Conservation (phyloP, 2,888 invertebrate species). For the Protula sp. region DNA sequence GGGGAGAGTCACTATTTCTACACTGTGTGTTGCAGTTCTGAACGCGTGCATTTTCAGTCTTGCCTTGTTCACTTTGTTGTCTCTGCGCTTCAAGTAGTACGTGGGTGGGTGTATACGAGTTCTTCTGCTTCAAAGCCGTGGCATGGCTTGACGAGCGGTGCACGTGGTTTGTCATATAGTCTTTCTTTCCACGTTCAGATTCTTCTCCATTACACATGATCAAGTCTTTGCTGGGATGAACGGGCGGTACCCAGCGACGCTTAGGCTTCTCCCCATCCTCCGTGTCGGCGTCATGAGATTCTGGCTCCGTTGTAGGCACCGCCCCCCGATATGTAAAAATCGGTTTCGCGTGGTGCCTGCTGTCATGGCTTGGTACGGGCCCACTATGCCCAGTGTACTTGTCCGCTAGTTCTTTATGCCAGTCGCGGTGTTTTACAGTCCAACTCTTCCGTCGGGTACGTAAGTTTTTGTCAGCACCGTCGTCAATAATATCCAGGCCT, state of each 20-base stretch:
- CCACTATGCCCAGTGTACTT: conserved; percentile 9
- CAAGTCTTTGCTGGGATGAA: conserved; percentile 20
- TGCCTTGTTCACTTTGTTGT: not conserved
- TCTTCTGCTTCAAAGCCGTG: not conserved
- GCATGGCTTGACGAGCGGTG: not conserved
- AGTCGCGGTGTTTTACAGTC: conserved; percentile 13
- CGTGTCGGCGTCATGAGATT: no score
- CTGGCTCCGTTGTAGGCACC: not conserved
- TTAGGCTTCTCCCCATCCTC: not conserved
- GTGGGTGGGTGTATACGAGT: not conserved
- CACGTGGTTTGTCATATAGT: not conserved
- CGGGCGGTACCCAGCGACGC: conserved; percentile 15
- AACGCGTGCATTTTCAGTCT: not conserved
- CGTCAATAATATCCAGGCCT: not conserved
- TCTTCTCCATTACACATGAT: conserved; percentile 4
- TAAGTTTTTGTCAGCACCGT: not conserved
- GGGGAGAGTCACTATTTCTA: not conserved
- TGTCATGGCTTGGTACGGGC: conserved; percentile 2
- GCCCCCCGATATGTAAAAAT: not conserved
- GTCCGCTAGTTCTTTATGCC: conserved; percentile 20
- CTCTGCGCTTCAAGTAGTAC: not conserved
- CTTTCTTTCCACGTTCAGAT: not conserved
- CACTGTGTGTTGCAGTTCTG: not conserved
- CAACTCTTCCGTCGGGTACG: not conserved
- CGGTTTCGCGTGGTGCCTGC: not conserved